These are phyloP conservation scores for Coccyzus lansbergi DNA, from an alignment of 2,797 vertebrate genomes.

Conservation along the genomic window DNA sequence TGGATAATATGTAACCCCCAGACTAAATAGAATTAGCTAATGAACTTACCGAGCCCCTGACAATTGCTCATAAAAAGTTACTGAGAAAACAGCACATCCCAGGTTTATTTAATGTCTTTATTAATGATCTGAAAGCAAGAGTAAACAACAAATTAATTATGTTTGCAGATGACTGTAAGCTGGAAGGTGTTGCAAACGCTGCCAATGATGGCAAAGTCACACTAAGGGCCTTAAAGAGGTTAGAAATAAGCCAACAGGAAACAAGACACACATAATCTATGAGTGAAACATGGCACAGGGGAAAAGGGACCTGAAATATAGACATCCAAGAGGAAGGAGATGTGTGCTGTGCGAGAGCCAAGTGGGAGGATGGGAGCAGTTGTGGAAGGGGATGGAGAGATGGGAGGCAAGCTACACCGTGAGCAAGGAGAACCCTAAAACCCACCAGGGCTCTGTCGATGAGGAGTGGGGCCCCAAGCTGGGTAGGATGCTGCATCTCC, in stretches of 20 bases:
- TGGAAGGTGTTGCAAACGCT: conserved; percentile 29
- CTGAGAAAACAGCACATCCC: conserved; percentile 4
- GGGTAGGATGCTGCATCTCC: background rate
- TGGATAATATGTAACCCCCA: conserved; percentile 38
- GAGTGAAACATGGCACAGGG: accelerated
- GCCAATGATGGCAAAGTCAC: background rate
- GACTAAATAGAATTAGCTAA: conserved; percentile 66
- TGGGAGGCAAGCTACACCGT: accelerated
- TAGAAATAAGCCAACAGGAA: conserved; percentile 18
- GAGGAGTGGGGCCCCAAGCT: background rate
- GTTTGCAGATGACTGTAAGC: conserved; percentile 42
- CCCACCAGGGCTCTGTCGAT: accelerated
- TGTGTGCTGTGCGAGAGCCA: background rate
- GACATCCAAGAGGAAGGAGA: background rate
- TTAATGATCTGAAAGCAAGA: conserved; percentile 68
- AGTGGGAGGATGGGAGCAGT: background rate
- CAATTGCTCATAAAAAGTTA: conserved; percentile 53
- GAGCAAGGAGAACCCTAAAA: background rate
- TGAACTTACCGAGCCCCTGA: conserved; percentile 47
- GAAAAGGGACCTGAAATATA: background rate
- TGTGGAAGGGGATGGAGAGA: background rate
- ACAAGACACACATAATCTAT: background rate
- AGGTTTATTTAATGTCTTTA: conserved; percentile 73
- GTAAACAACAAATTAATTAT: conserved; percentile 70
- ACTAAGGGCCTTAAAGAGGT: background rate